Evolutionary conservation across 2,797 vertebrate genomes (phyloP).

Genomic region (Fistularia tabacaria): DNA sequence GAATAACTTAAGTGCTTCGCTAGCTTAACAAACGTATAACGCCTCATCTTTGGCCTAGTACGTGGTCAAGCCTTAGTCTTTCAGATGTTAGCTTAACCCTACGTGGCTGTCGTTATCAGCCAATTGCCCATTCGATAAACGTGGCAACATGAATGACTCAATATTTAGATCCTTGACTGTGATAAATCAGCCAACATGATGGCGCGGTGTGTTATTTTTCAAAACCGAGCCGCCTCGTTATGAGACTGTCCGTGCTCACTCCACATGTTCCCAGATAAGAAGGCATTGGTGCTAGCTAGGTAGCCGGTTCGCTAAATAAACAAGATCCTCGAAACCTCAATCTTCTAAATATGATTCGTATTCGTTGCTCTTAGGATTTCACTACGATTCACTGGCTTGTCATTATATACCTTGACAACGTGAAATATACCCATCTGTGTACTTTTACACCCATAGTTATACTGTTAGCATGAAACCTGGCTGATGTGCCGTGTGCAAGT

Average conservation of each 20-base stretch:
- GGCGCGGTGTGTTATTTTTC: too few species aligned
- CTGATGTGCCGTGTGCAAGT: slow-evolving; percentile 13
- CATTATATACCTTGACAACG: background rate
- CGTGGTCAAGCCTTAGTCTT: slow-evolving; percentile 34
- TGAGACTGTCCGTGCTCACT: slow-evolving; percentile 72
- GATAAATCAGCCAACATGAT: too few species aligned
- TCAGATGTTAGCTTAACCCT: slow-evolving; percentile 42
- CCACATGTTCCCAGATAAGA: slow-evolving; percentile 70
- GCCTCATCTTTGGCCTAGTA: slow-evolving; percentile 53
- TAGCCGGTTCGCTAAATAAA: background rate
- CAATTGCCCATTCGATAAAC: background rate
- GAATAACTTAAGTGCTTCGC: slow-evolving; percentile 28
- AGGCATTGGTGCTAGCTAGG: slow-evolving; percentile 41
- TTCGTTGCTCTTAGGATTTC: too few species aligned
- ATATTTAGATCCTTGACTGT: too few species aligned
- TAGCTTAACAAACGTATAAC: slow-evolving; percentile 63
- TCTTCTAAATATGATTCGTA: too few species aligned
- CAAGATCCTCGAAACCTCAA: too few species aligned
- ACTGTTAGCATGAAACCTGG: slow-evolving; percentile 44
- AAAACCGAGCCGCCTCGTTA: slow-evolving; percentile 51
- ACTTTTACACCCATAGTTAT: slow-evolving; percentile 2
- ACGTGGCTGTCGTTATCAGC: background rate
- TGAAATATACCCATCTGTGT: background rate
- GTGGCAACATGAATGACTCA: too few species aligned
- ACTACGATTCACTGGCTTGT: slow-evolving; percentile 19